Base-by-base conservation (phyloP, 2,888 invertebrate species). In the Eremobia ochroleuca region DNA sequence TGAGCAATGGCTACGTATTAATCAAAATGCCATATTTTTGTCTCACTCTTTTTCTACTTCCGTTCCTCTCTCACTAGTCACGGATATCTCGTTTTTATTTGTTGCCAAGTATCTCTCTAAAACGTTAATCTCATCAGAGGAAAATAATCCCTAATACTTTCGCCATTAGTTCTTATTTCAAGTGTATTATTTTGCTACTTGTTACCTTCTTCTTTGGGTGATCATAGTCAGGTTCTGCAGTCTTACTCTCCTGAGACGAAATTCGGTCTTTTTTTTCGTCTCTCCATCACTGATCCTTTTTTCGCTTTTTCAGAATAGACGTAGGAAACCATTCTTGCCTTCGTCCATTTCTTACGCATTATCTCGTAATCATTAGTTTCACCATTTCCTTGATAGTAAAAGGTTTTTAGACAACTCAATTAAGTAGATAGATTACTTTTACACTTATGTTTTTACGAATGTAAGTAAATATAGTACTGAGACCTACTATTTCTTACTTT, bases 1-100 rank as follows among this genome's bases (percentile, higher is more conserved):
- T 97, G 97, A 97, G 97, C 95, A 97, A 97, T 97, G 95, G 94
- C 96, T 94, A 89, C 91, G 91, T 94, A 97, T 97, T 97, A 97
- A 97, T 97, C 97, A 97, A 97, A 97, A 97, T 96, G 97, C 95
- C 96, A 95, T 95, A 94, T 93, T 92, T 92, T 93, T 93, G 91
- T 97, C 96, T 93, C 96, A 82, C 93, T 97, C 95, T 82, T 93
- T 93, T 93, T 92, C 83, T 93, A 84, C 82, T 79, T 86, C 87
- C 90, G 85, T 95, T 95, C 91, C 92, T 86, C 88, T 96, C 94
- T 85, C 93, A 95, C 96, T 93, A 95, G 94, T 95, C 95, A 94
- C 91, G 94, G 95, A 94, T 95, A 95, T 95, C 95, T 95, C 93
- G 94, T 93, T 94, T 94, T 94, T 93, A 92, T 92, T 89, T 90